These are phyloP conservation scores for Gambusia affinis DNA, from an alignment of 2,113 vertebrate species.

Conservation along the genomic window DNA sequence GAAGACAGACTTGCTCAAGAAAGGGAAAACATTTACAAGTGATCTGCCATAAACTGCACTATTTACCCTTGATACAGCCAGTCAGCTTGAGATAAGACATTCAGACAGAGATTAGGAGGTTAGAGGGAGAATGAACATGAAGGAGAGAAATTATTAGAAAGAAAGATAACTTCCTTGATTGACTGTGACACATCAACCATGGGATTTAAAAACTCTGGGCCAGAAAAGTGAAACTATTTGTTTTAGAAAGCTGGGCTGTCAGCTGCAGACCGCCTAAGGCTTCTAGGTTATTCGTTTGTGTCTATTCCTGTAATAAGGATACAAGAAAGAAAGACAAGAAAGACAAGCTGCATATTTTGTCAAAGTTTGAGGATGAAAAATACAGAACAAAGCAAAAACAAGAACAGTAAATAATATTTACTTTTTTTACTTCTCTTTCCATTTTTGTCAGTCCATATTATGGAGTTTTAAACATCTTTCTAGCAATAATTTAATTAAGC, in stretches of 20 bases:
- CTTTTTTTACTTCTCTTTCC: too few species aligned
- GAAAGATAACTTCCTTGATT: slow-evolving; percentile 46
- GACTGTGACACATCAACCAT: slow-evolving; percentile 28
- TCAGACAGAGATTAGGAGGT: background rate
- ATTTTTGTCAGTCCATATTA: background rate
- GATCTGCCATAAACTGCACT: slow-evolving; percentile 8
- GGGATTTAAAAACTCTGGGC: slow-evolving; percentile 26
- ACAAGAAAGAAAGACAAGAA: slow-evolving; percentile 11
- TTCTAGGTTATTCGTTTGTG: slow-evolving; percentile 31
- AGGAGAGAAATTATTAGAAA: slow-evolving; percentile 1
- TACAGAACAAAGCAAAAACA: background rate
- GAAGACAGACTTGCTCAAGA: background rate
- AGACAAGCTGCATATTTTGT: background rate
- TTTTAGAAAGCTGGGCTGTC: slow-evolving; percentile 38
- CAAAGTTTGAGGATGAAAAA: background rate
- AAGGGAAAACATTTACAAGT: background rate
- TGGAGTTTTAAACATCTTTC: background rate
- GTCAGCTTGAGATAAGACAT: background rate
- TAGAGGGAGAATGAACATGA: background rate
- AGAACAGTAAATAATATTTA: too few species aligned
- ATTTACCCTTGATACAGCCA: slow-evolving; percentile 42
- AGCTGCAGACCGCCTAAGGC: slow-evolving; percentile 29
- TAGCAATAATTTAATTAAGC: too few species aligned
- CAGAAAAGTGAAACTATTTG: slow-evolving; percentile 45
- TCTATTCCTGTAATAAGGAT: slow-evolving; percentile 25